Evolutionary conservation across 2,888 invertebrate species (phyloP), one percentile per base, ranked within the genome.

Genomic region (Nomada fabriciana): DNA sequence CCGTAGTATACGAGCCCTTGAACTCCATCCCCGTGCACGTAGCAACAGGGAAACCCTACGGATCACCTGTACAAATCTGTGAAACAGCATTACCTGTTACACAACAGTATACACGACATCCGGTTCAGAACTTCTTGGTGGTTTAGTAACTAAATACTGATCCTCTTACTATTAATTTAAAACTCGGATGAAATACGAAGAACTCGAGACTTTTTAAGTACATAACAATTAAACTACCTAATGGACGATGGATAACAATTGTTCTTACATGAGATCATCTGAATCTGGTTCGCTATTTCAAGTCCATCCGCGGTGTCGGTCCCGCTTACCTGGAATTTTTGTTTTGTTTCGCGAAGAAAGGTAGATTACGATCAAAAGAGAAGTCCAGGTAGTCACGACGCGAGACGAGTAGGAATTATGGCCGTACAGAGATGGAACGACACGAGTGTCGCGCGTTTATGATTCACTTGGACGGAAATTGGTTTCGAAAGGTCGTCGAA

Each of bases 401-500:
- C 18, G 29, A 23, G 59, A 25, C 60, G 43, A 13, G 15, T 9
- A 47, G 70, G 55, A 67, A 71, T 80, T 65, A 71, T 42, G 29
- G 29, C 50, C 13, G 2, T 23, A 11, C 25, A 55, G 63, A 70
- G 70, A 25, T n/a, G 25, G 47, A 50, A n/a, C 10, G 11, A n/a
- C 18, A 18, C 57, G 42, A 36, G 80, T 57, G 69, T 64, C 74
- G 36, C 29, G 47, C n/a, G 55, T 75, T 70, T 43, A 23, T n/a
- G 70, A 69, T 75, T 82, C 72, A 67, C 70, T 80, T 61, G 64
- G 61, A 25, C 63, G 69, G 80, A 74, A 75, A 80, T 80, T 43
- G 70, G 23, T 43, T 82, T 80, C 20, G 55, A 80, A 72, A 80
- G 81, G 80, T 80, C 81, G 53, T 69, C 64, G 67, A 80, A 77